phyloP scores from a whole-genome alignment of 2,888 invertebrate genomes.

The Macropis europaea region DNA sequence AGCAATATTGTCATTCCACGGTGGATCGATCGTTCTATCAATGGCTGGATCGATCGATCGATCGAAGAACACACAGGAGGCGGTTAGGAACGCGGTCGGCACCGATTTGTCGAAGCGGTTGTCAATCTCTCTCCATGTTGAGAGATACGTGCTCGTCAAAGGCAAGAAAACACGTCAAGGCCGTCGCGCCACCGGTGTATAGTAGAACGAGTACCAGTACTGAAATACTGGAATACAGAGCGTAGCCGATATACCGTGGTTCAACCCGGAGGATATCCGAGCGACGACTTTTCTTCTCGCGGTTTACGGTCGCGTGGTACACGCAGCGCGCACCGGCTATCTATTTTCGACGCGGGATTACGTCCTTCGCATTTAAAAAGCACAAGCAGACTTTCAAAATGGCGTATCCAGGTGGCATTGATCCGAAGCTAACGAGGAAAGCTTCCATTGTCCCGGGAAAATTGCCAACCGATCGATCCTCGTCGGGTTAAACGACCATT shows the following conservation, averaged over 20 bases:
- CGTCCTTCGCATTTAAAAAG: constrained; percentile 30
- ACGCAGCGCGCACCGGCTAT: constrained; percentile 14
- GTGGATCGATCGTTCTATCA: constrained; percentile 12
- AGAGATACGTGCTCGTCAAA: constrained; percentile 63
- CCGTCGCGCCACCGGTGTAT: constrained; percentile 34
- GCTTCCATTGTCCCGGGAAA: background rate
- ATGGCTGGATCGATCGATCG: constrained; percentile 31
- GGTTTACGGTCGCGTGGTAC: constrained; percentile 60
- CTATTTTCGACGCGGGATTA: constrained; percentile 51
- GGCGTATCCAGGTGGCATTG: constrained; percentile 5
- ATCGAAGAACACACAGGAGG: constrained; percentile 44
- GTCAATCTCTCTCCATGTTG: constrained; percentile 79
- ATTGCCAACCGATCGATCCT: background rate
- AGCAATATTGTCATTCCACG: background rate
- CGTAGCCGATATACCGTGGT: constrained; percentile 15
- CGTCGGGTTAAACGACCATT: background rate
- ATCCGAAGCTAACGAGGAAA: background rate
- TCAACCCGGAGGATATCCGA: background rate
- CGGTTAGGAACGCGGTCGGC: constrained; percentile 74
- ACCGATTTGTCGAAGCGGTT: constrained; percentile 69
- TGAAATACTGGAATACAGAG: constrained; percentile 38
- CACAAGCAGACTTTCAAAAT: constrained; percentile 32
- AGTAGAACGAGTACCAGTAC: constrained; percentile 50
- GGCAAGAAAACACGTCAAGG: constrained; percentile 58
- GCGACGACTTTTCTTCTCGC: constrained; percentile 45